These are phyloP conservation scores for Bombus cullumanus DNA, from an alignment of 1,140 invertebrate species.

Conservation along the genomic window DNA sequence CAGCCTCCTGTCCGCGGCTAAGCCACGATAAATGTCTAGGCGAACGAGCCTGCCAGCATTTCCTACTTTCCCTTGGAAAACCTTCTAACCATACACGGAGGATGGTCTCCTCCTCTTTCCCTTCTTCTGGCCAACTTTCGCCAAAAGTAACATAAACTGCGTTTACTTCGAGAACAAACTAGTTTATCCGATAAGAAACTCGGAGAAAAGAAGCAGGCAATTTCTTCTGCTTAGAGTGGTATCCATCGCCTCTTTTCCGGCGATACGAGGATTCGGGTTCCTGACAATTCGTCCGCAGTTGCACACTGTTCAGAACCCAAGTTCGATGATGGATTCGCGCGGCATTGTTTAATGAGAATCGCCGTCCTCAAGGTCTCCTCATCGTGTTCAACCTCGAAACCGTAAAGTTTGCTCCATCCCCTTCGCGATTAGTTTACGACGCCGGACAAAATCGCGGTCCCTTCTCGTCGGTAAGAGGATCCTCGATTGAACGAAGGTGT, in stretches of 20 bases:
- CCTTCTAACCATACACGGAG: no score
- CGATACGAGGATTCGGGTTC: background rate
- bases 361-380: background rate
- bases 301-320: no score
- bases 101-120: no score
- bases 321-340: constrained; percentile 34
- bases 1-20: constrained; percentile 13
- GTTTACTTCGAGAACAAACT: background rate
- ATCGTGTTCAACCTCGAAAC: constrained; percentile 7
- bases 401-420: constrained; percentile 20
- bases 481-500: no score
- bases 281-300: no score
- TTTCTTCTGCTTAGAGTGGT: background rate
- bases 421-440: constrained; percentile 12
- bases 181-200: background rate
- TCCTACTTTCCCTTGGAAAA: no score
- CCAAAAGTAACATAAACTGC: background rate
- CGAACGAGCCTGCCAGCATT: no score
- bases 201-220: background rate
- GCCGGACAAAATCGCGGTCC: no score
- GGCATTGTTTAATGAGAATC: constrained; percentile 3
- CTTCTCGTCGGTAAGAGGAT: no score
- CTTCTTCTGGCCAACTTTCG: no score
- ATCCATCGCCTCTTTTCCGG: background rate
- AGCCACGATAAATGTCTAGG: no score